phyloP scores from a whole-genome alignment of 2,888 invertebrate species.

The Aleiodes alternator region DNA sequence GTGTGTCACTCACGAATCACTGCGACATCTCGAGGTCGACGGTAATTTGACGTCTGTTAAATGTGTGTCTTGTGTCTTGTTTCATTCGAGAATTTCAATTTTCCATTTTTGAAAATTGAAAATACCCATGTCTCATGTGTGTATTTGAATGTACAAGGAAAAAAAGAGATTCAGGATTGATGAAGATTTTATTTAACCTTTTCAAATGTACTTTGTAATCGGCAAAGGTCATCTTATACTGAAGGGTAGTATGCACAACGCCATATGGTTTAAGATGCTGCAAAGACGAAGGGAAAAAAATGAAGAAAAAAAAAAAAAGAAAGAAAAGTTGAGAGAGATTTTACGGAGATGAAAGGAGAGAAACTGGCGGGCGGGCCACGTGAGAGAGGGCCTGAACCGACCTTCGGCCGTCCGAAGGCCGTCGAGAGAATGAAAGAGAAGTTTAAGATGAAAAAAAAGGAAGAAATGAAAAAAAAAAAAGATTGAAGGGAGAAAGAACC shows the following conservation, averaged over 20 bases:
- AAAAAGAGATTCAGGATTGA: slow-evolving; percentile 3
- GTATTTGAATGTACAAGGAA: background rate
- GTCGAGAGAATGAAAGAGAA: slow-evolving; percentile 1
- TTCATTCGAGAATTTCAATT: slow-evolving; percentile 24
- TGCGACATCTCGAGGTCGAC: slow-evolving; percentile 24
- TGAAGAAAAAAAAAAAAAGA: background rate
- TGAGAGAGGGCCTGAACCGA: slow-evolving; percentile 27
- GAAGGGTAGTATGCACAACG: slow-evolving; percentile 6
- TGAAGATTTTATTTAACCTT: slow-evolving; percentile 22
- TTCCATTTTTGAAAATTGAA: slow-evolving; percentile 14
- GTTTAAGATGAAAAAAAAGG: background rate
- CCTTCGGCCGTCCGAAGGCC: slow-evolving; percentile 33
- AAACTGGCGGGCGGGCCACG: slow-evolving; percentile 24
- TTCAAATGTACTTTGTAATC: slow-evolving; percentile 12
- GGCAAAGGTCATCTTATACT: slow-evolving; percentile 26
- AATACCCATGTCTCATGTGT: background rate
- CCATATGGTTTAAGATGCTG: slow-evolving; percentile 28
- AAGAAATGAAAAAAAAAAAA: slow-evolving; percentile 13
- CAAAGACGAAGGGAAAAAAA: background rate
- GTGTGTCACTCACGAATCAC: slow-evolving; percentile 24
- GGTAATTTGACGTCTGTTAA: background rate
- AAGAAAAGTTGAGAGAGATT: background rate
- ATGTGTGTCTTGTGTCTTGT: background rate
- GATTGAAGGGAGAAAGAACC: slow-evolving; percentile 9
- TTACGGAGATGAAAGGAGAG: slow-evolving; percentile 9